Evolutionary conservation across 2,888 invertebrate genomes (phyloP).

Genomic region (Noctua janthe): DNA sequence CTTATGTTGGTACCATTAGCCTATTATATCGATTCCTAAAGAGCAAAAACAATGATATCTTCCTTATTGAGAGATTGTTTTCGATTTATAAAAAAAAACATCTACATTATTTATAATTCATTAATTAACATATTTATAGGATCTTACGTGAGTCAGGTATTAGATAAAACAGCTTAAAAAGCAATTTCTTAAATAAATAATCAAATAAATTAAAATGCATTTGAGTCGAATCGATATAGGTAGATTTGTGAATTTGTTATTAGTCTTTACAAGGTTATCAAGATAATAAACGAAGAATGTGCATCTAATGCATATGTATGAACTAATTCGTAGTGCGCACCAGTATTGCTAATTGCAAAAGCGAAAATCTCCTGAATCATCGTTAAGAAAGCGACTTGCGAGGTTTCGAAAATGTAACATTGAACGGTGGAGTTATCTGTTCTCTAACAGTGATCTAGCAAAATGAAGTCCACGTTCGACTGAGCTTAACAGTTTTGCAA

Average conservation of each 20-base stretch:
- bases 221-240: conserved; percentile 11
- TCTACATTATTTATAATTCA: background rate
- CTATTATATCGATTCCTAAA: conserved; percentile 38
- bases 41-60: conserved; percentile 8
- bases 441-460: conserved; percentile 55
- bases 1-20: conserved; percentile 23
- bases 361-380: conserved; percentile 33
- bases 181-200: conserved; percentile 22
- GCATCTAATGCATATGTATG: conserved; percentile 34
- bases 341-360: conserved; percentile 11
- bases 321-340: conserved; percentile 17
- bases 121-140: background rate
- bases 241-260: conserved; percentile 5
- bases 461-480: conserved; percentile 47
- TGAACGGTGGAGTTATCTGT: conserved; percentile 46
- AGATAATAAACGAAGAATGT: conserved; percentile 20
- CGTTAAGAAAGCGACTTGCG: conserved; percentile 48
- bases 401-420: conserved; percentile 49
- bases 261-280: conserved; percentile 21
- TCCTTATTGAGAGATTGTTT: conserved; percentile 1
- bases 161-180: background rate
- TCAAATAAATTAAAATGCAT: conserved; percentile 14
- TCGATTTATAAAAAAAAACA: background rate
- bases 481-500: conserved; percentile 28
- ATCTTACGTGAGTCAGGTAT: background rate